phyloP scores from a whole-genome alignment of 1,140 invertebrate species.

The Bursaphelenchus mucronatus region DNA sequence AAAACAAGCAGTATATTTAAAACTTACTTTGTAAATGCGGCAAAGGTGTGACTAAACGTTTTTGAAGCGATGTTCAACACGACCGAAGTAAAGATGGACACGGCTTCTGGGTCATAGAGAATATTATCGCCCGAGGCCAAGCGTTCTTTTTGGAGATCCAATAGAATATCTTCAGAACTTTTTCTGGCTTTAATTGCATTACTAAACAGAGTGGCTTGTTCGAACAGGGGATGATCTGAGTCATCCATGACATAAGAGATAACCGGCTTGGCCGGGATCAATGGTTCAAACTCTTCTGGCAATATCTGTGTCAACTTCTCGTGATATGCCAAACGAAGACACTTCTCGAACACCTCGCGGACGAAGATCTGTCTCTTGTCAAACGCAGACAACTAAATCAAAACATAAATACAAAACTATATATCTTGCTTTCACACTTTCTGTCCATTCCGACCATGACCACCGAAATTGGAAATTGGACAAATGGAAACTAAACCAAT shows the following conservation, averaged over 20 bases:
- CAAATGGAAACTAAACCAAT: conserved; percentile 97
- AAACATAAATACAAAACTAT: conserved; percentile 77
- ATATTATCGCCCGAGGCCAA: conserved; percentile 7
- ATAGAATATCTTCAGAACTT: conserved; percentile 81
- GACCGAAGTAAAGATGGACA: conserved; percentile 92
- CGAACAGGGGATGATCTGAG: conserved; percentile 72
- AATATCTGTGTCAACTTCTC: conserved; percentile 85
- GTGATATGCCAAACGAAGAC: conserved; percentile 89
- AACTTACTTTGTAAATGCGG: conserved; percentile 81
- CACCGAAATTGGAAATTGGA: conserved; percentile 98
- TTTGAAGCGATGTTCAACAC: conserved; percentile 86
- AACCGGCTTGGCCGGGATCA: conserved; percentile 72
- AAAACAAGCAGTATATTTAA: conserved; percentile 19
- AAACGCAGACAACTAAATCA: conserved; percentile 74
- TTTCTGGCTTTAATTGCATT: conserved; percentile 80
- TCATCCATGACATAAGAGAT: conserved; percentile 64
- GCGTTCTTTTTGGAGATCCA: conserved; percentile 66
- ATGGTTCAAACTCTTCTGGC: conserved; percentile 76
- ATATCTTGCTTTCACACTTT: conserved; percentile 55
- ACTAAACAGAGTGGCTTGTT: conserved; percentile 77
- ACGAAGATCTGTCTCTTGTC: conserved; percentile 94
- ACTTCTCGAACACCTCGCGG: conserved; percentile 81
- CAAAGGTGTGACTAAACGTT: conserved; percentile 95
- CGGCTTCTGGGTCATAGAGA: conserved; percentile 66
- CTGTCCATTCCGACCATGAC: conserved; percentile 76